These are phyloP conservation scores for Brachionus rubens DNA, from an alignment of 1,140 invertebrate genomes.

Conservation along the genomic window DNA sequence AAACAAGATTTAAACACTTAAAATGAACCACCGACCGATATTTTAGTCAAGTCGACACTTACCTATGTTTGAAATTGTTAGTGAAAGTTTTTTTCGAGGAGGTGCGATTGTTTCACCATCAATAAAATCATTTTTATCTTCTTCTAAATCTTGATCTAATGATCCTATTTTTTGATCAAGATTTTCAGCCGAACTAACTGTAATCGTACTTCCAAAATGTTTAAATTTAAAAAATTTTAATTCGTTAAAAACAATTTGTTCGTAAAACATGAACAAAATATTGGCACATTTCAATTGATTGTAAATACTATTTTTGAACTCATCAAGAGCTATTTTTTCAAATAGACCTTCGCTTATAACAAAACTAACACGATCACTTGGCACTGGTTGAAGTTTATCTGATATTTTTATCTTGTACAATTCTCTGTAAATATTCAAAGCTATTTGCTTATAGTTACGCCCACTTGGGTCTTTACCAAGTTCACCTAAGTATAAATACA, in stretches of 20 bases:
- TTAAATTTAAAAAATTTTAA: background rate
- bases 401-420: background rate
- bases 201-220: background rate
- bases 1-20: conserved; percentile 61
- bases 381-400: background rate
- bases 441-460: background rate
- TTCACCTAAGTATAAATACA: background rate
- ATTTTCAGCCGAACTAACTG: background rate
- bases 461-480: background rate
- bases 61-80: conserved; percentile 9
- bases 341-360: background rate
- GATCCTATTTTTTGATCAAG: background rate
- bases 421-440: conserved; percentile 17
- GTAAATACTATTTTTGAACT: background rate
- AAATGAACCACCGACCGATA: conserved; percentile 47
- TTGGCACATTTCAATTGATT: background rate
- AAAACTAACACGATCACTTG: background rate
- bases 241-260: conserved; percentile 28
- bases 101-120: too few species aligned
- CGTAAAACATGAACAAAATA: background rate
- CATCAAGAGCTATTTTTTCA: background rate
- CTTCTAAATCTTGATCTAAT: background rate
- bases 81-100: background rate
- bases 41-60: background rate
- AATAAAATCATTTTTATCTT: too few species aligned